These are phyloP conservation scores for Champsocephalus gunnari DNA, from an alignment of 2,797 vertebrate species.

Conservation along the genomic window DNA sequence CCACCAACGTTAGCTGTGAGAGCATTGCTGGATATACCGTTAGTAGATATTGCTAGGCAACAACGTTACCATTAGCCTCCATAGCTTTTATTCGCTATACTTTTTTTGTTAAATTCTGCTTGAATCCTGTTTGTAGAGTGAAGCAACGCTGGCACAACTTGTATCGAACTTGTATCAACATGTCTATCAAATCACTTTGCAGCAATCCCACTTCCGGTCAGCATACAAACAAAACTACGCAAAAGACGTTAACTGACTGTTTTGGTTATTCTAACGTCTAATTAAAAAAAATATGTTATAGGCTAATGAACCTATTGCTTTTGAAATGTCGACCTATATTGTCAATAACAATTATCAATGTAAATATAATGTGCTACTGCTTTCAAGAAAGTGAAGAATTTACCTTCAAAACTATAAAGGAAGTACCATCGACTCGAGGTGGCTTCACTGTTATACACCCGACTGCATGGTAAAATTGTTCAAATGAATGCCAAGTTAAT, in stretches of 20 bases:
- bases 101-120: not conserved
- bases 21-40: not conserved
- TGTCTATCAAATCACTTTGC: not conserved
- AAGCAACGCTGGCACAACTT: conserved; percentile 24
- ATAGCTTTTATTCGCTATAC: not conserved
- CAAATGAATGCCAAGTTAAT: not conserved
- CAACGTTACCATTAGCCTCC: conserved; percentile 29
- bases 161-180: not conserved
- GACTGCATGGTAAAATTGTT: not conserved
- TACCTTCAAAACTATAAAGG: conserved; percentile 30
- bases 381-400: not conserved
- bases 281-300: rapidly evolving
- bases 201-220: conserved; percentile 28
- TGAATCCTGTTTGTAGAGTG: rapidly evolving
- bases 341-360: too few relatives aligned
- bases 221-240: conserved; percentile 1
- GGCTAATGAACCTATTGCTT: not conserved
- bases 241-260: not conserved
- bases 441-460: not conserved
- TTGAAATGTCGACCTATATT: not conserved
- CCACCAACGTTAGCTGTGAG: not conserved
- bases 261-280: not conserved
- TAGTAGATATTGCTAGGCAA: not conserved
- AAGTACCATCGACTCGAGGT: not conserved
- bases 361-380: not conserved